Evolutionary conservation across 2,888 invertebrate species (phyloP), one percentile per base, ranked within the genome.

Genomic region (Ecdyonurus torrentis): DNA sequence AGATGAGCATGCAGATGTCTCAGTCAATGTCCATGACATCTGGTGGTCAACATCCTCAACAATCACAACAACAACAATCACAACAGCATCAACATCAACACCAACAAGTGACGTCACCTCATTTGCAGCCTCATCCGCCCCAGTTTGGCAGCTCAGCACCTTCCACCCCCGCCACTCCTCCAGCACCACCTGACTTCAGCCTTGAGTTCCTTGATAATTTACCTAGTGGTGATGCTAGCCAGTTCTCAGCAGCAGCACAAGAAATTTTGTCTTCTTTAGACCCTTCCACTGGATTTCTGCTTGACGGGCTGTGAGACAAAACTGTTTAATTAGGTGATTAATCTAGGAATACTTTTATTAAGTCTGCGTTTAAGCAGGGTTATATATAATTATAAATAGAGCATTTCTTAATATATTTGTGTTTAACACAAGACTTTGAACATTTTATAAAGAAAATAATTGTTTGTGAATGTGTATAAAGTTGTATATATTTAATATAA

Each of bases 201-300:
- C 82, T 91, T 70, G 91, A 91, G 79, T 89, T 91, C 77, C 81
- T 91, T 66, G 91, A 91, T 74, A 87, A 86, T 76, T 81, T 91
- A 74, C 85, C 86, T 63, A 79, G 86, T 68, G 81, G 82, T 61
- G 90, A 91, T 74, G 82, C 87, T 65, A 82, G 82, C 71, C 84
- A 83, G 71, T 85, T 89, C 75, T 85, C 87, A 69, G 88, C 67
- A 52, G 69, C 67, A 55, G 68, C 89, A 64, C 89, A 90, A 73
- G 91, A 91, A 72, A 77, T 91, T 66, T 80, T 91, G 69, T 90
- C 85, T 76, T 89, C 89, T 63, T 83, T 92, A 70, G 92, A 91
- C 72, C 85, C 84, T 70, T 83, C 84, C 70, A 81, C 71, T 59
- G 66, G 67, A 23, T 67, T 66, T 53, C 63, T 66, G 59, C 59